Percentiles rank a stretch among this genome's conserved stretches.
Evolutionary conservation across 1,140 invertebrate species (phyloP).

Genomic region (Dendrolimus kikuchii): DNA sequence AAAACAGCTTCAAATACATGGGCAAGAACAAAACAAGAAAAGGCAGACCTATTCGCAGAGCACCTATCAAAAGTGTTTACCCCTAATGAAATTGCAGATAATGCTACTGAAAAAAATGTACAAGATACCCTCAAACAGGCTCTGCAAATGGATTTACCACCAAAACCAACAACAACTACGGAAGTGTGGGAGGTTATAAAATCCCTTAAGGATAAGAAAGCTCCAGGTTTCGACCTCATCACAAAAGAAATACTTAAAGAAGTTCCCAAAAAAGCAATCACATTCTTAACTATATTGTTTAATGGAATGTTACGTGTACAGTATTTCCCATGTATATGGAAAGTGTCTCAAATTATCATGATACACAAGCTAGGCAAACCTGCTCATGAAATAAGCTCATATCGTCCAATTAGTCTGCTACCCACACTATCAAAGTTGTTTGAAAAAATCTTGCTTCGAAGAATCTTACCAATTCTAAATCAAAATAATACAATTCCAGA

Average conservation of each 20-base stretch:
- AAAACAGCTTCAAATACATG: neutral
- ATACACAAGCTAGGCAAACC: constrained; percentile 6
- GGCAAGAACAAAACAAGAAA: constrained; percentile 5
- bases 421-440: neutral
- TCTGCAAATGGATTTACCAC: constrained; percentile 5
- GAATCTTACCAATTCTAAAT: neutral
- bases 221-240: constrained; percentile 9
- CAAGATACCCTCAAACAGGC: neutral
- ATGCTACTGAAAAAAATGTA: constrained; percentile 6
- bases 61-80: constrained; percentile 10
- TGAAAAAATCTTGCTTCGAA: neutral
- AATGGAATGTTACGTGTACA: constrained; percentile 1
- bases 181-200: neutral
- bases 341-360: constrained; percentile 4
- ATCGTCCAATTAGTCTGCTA: constrained; percentile 5
- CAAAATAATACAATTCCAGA: neutral
- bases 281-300: neutral
- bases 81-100: constrained; percentile 9
- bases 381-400: neutral
- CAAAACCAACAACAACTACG: neutral
- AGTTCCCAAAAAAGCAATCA: constrained; percentile 2
- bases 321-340: constrained; percentile 5
- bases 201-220: constrained; percentile 3
- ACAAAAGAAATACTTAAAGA: constrained; percentile 2
- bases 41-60: constrained; percentile 8